Percentiles rank a stretch among this genome's conserved stretches.
These are phyloP conservation scores for Euphonia xanthogaster DNA, from an alignment of 2,797 vertebrate species.

Conservation along the genomic window DNA sequence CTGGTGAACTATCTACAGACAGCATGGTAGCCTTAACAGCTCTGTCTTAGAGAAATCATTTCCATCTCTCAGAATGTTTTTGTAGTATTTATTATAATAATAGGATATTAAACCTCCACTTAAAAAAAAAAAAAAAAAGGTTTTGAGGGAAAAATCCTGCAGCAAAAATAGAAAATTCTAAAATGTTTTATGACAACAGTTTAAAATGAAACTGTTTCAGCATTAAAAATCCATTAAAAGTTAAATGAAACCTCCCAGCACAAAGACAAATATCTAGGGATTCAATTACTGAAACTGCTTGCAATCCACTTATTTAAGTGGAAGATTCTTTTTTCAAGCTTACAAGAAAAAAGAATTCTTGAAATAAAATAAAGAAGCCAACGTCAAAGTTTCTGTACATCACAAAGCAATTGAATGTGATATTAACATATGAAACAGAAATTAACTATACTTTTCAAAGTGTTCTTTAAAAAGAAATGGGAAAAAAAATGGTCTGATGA, in stretches of 20 bases:
- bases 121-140: neutral
- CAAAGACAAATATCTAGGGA: constrained; percentile 58
- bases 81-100: neutral
- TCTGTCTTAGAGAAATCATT: neutral
- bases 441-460: constrained; percentile 8
- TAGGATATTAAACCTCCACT: neutral
- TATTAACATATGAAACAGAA: constrained; percentile 53
- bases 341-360: constrained; percentile 7
- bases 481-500: neutral
- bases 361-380: constrained; percentile 8
- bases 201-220: constrained; percentile 42
- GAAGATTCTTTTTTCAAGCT: neutral
- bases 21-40: neutral
- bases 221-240: constrained; percentile 63
- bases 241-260: constrained; percentile 28
- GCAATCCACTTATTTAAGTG: constrained; percentile 38
- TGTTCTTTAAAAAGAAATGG: constrained; percentile 2
- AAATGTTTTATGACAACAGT: constrained; percentile 48
- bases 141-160: neutral
- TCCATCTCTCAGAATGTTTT: neutral
- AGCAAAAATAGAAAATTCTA: constrained; percentile 9
- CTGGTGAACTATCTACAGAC: neutral
- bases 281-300: constrained; percentile 57
- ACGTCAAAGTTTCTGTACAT: constrained; percentile 8
- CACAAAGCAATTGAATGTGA: constrained; percentile 2